Evolutionary conservation across 37 sponge, comb jelly and placozoan species (phyloP).

Genomic region (Chondrilla cf. caribensis): DNA sequence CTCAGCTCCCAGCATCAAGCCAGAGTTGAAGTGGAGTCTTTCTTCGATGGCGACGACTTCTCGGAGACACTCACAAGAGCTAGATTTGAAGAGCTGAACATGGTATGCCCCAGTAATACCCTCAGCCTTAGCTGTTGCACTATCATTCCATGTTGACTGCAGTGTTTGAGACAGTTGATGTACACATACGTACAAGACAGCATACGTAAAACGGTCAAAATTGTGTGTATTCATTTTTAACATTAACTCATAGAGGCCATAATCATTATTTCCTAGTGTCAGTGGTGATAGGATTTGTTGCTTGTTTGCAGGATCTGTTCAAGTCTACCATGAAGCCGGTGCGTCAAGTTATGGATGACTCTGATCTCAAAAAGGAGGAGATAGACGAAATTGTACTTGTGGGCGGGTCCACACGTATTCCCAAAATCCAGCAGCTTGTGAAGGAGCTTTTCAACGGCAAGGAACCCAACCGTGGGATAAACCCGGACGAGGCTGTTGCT

Average conservation of each 20-base stretch:
- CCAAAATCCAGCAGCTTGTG: slow-evolving; percentile 97
- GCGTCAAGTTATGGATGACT: slow-evolving; percentile 88
- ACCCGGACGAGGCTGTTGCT: slow-evolving; percentile 99
- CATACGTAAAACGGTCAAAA: too few species aligned
- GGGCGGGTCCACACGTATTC: slow-evolving; percentile 98
- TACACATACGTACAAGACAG: too few species aligned
- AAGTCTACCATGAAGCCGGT: slow-evolving; percentile 95
- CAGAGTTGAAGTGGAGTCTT: slow-evolving; percentile 93
- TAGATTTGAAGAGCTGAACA: slow-evolving; percentile 98
- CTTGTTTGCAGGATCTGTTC: slow-evolving; percentile 67
- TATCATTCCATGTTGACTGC: too few species aligned
- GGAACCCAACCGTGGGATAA: slow-evolving; percentile 92
- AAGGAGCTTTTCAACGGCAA: slow-evolving; percentile 97
- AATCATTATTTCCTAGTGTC: too few species aligned
- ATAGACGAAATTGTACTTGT: slow-evolving; percentile 97
- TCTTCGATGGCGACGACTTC: slow-evolving; percentile 98
- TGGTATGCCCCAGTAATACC: slow-evolving; percentile 62
- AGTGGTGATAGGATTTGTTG: background rate
- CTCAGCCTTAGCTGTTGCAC: too few species aligned
- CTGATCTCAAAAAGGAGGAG: slow-evolving; percentile 82
- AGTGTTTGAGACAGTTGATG: too few species aligned
- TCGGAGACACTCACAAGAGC: slow-evolving; percentile 99
- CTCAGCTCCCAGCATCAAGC: slow-evolving; percentile 95
- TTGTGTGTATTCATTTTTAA: too few species aligned
- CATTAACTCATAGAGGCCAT: too few species aligned